Evolutionary conservation across 2,888 invertebrate species (phyloP).

Genomic region (Coleophora flavipennella): DNA sequence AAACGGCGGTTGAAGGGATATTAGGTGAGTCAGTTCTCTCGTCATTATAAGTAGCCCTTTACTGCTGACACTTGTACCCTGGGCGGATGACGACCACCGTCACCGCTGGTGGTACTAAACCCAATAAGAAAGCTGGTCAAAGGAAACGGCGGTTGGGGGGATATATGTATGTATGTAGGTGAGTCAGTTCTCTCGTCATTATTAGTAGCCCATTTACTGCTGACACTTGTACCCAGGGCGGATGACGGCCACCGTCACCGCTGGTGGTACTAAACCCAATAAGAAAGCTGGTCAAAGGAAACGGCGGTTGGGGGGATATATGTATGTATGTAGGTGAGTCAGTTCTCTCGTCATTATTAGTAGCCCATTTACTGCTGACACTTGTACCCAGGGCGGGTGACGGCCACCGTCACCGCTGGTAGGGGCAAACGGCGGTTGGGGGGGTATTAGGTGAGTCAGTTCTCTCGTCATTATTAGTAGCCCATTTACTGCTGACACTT

Average conservation of each 20-base stretch:
- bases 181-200: no score
- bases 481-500: constrained; percentile 64
- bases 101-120: constrained; percentile 85
- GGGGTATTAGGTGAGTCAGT: no score
- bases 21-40: no score
- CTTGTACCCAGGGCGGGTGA: constrained; percentile 80
- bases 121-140: constrained; percentile 87
- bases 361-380: no score
- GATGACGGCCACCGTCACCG: constrained; percentile 79
- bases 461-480: not conserved
- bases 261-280: constrained; percentile 89
- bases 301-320: constrained; percentile 98
- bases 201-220: no score
- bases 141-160: constrained; percentile 99
- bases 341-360: no score
- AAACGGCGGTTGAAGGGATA: no score
- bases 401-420: constrained; percentile 81
- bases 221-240: constrained; percentile 82
- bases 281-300: constrained; percentile 86
- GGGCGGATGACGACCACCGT: constrained; percentile 78
- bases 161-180: no score
- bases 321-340: no score
- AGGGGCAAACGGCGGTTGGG: constrained; percentile 98
- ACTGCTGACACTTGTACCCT: constrained; percentile 84
- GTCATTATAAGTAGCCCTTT: no score